A percentile compares a stretch with the other conserved stretches of the same genome.
Conservation (phyloP, 2,113 vertebrate species). For the Manacus vitellinus region DNA sequence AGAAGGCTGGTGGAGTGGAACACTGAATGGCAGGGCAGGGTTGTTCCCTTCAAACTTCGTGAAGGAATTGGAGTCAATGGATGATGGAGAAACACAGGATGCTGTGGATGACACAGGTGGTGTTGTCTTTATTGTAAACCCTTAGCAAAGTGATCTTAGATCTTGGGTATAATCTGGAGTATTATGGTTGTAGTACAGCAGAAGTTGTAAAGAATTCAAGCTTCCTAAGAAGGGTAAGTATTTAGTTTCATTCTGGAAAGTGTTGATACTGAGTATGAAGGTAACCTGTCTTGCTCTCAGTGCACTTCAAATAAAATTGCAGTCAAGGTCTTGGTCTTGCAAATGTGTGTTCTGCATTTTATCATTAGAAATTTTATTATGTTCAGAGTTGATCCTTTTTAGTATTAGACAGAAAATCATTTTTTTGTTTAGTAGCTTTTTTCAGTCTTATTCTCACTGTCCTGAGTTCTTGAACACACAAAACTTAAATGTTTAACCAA, state of each 20-base stretch:
- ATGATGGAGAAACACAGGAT: conserved; percentile 82
- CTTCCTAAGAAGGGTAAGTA: not conserved
- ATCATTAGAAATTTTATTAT: not conserved
- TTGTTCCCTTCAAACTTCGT: conserved; percentile 96
- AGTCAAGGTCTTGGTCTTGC: not conserved
- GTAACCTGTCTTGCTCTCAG: not conserved
- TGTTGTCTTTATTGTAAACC: not conserved
- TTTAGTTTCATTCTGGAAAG: not conserved
- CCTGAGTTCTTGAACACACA: not conserved
- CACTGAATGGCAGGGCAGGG: conserved; percentile 82
- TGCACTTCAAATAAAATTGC: not conserved
- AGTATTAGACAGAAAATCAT: not conserved
- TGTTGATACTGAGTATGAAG: not conserved
- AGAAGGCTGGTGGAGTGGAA: conserved; percentile 96
- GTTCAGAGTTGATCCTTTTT: not conserved
- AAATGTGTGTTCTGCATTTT: not conserved
- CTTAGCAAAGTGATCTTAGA: not conserved
- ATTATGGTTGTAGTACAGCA: not conserved
- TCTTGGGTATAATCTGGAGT: not conserved
- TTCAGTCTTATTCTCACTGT: not conserved
- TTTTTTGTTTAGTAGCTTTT: not conserved
- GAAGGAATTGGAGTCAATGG: conserved; percentile 84
- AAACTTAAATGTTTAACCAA: not conserved
- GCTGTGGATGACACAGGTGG: conserved; percentile 82
- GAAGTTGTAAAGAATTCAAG: not conserved